phyloP scores from a whole-genome alignment of 2,888 invertebrate species.

The Catocala fraxini region DNA sequence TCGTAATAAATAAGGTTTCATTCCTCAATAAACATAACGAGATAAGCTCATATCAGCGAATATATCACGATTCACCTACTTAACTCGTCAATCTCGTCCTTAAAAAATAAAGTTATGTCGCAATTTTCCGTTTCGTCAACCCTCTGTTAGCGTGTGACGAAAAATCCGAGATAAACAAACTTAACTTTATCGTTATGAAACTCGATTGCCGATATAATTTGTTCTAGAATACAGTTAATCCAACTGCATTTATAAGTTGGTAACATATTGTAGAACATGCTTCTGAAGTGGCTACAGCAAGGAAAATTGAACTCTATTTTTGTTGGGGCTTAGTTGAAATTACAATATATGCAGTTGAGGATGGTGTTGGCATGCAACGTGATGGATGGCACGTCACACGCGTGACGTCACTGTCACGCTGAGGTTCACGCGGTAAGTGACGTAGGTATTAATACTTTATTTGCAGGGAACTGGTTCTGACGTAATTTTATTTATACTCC shows the following conservation, averaged over 20 bases:
- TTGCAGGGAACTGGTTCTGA: constrained; percentile 44
- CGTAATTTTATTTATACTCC: constrained; percentile 45
- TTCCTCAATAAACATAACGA: constrained; percentile 60
- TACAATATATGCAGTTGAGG: constrained; percentile 44
- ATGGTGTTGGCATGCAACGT: constrained; percentile 72
- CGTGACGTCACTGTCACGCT: constrained; percentile 79
- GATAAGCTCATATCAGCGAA: constrained; percentile 67
- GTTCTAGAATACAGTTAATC: constrained; percentile 19
- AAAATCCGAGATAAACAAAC: constrained; percentile 61
- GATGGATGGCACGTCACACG: constrained; percentile 80
- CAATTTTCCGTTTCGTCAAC: constrained; percentile 83
- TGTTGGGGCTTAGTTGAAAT: constrained; percentile 23
- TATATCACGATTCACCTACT: constrained; percentile 69
- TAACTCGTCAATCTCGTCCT: constrained; percentile 81
- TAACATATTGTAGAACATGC: constrained; percentile 55
- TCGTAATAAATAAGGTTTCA: constrained; percentile 16
- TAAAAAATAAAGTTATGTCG: constrained; percentile 83
- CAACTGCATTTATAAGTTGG: constrained; percentile 49
- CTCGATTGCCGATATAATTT: constrained; percentile 20
- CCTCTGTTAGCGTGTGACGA: constrained; percentile 75
- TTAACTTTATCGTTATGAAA: constrained; percentile 29
- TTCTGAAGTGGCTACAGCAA: constrained; percentile 15
- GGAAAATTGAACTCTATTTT: constrained; percentile 40
- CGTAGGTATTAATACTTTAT: constrained; percentile 71
- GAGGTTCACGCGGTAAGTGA: constrained; percentile 72